These are phyloP conservation scores for Nymphalis io DNA, from an alignment of 1,140 invertebrate species.

Conservation along the genomic window DNA sequence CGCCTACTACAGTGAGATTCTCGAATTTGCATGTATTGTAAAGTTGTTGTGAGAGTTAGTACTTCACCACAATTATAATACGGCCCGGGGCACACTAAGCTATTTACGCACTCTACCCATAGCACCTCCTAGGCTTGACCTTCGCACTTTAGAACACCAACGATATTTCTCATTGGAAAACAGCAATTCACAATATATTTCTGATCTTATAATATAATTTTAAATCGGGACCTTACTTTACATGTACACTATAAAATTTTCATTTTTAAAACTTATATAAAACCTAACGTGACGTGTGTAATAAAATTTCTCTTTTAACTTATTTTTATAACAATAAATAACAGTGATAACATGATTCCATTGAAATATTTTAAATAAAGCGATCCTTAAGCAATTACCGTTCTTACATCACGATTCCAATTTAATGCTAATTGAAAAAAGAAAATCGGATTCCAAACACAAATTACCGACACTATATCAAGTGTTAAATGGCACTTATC, in stretches of 20 bases:
- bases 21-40: slow-evolving; percentile 28
- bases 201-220: background rate
- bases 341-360: background rate
- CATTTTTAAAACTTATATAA: too few relatives aligned
- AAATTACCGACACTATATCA: slow-evolving; percentile 80
- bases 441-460: slow-evolving; percentile 68
- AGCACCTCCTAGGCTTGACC: slow-evolving; percentile 48
- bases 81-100: slow-evolving; percentile 46
- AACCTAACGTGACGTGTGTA: too few relatives aligned
- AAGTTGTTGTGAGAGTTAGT: slow-evolving; percentile 25
- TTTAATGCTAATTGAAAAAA: slow-evolving; percentile 77
- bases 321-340: background rate
- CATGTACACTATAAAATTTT: too few relatives aligned
- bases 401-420: slow-evolving; percentile 63
- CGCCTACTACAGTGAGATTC: slow-evolving; percentile 22
- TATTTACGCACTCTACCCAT: slow-evolving; percentile 47
- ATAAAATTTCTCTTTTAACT: background rate
- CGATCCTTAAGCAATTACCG: slow-evolving; percentile 48
- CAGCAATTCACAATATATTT: background rate
- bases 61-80: slow-evolving; percentile 57
- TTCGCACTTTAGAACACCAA: slow-evolving; percentile 16
- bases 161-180: background rate
- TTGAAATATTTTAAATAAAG: slow-evolving; percentile 41
- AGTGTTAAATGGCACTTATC: slow-evolving; percentile 79
- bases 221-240: too few relatives aligned